These are phyloP conservation scores for Apotomis turbidana DNA, from an alignment of 2,888 invertebrate species.

Conservation along the genomic window DNA sequence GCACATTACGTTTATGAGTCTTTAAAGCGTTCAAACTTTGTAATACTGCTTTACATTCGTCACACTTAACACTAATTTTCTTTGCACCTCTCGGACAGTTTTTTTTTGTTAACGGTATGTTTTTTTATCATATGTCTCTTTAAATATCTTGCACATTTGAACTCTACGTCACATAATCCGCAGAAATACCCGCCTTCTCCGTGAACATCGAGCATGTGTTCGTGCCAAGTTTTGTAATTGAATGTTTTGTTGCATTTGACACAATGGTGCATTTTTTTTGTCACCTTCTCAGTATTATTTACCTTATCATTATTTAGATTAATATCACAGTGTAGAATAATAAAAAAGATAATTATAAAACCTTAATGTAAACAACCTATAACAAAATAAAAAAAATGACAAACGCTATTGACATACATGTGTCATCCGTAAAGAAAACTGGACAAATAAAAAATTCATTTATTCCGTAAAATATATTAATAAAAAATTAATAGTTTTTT, in stretches of 20 bases:
- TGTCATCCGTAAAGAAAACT: too few species aligned
- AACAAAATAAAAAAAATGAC: too few species aligned
- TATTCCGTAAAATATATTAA: too few species aligned
- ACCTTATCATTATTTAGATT: neutral
- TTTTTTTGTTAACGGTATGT: neutral
- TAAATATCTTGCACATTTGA: slow-evolving; percentile 45
- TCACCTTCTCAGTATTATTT: neutral
- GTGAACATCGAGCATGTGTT: slow-evolving; percentile 51
- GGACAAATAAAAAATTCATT: too few species aligned
- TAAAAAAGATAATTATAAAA: too few species aligned
- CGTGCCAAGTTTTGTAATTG: slow-evolving; percentile 48
- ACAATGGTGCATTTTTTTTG: slow-evolving; percentile 37
- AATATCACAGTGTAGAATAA: too few species aligned
- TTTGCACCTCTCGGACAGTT: neutral
- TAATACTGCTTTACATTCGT: slow-evolving; percentile 46
- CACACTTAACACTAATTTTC: slow-evolving; percentile 42
- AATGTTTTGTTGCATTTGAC: slow-evolving; percentile 46
- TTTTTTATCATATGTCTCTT: slow-evolving; percentile 43
- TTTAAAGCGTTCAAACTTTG: slow-evolving; percentile 43
- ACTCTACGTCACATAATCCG: slow-evolving; percentile 38
- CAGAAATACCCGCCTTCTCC: slow-evolving; percentile 31
- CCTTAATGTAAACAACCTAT: too few species aligned
- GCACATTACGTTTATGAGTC: slow-evolving; percentile 52
- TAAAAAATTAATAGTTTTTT: too few species aligned
- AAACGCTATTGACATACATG: too few species aligned